These are phyloP conservation scores for Oryctes rhinoceros DNA, from an alignment of 1,140 invertebrate genomes.

Conservation along the genomic window DNA sequence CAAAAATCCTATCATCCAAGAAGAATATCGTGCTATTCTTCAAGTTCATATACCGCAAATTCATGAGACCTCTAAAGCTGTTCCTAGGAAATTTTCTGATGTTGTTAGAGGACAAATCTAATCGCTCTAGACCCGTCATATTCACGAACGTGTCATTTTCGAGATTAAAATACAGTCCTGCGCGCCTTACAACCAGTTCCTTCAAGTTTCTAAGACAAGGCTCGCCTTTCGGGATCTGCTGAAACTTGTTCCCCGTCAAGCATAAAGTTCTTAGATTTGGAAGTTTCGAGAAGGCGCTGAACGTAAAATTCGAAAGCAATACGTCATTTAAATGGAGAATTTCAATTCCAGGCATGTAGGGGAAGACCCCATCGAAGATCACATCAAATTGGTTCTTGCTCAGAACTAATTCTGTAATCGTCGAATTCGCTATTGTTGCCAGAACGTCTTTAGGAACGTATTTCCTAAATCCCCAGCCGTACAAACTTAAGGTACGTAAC, in stretches of 20 bases:
- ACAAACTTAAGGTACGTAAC: conserved; percentile 62
- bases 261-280: conserved; percentile 63
- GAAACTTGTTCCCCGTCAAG: conserved; percentile 63
- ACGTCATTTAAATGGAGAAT: conserved; percentile 63
- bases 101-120: conserved; percentile 62
- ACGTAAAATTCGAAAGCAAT: conserved; percentile 55
- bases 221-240: conserved; percentile 61
- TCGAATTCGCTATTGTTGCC: conserved; percentile 62
- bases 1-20: conserved; percentile 62
- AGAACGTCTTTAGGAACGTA: conserved; percentile 60
- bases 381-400: conserved; percentile 66
- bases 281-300: conserved; percentile 58
- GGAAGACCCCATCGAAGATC: conserved; percentile 63
- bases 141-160: conserved; percentile 50
- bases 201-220: conserved; percentile 60
- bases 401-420: conserved; percentile 62
- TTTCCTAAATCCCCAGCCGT: conserved; percentile 63
- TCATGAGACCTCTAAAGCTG: conserved; percentile 62
- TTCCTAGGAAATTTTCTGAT: conserved; percentile 62
- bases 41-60: conserved; percentile 62
- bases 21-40: conserved; percentile 64
- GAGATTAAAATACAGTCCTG: conserved; percentile 62
- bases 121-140: conserved; percentile 49
- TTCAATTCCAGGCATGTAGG: conserved; percentile 63
- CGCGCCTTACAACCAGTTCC: conserved; percentile 63